Base-by-base conservation (phyloP, 2,888 invertebrate species). In the Lasioglossum malachurum region DNA sequence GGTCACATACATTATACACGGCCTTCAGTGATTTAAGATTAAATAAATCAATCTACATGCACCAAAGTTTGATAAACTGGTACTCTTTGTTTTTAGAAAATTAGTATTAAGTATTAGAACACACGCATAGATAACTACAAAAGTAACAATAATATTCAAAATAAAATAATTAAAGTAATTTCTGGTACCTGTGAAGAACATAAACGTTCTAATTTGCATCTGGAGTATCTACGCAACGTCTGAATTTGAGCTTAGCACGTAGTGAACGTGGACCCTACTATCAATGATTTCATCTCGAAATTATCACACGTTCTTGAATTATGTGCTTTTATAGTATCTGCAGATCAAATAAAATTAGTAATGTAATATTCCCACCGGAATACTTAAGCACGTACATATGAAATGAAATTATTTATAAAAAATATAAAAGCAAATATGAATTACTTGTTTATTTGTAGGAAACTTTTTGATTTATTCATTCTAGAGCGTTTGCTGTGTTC, bases 241-340 rank as follows among this genome's bases (percentile, higher is more conserved):
- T 64, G 64, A 64, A 64, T 64, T 31, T 64, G 64, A 31, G 19
- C 16, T 31, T 31, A 19, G 64, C 64, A 64, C 64, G 31, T 64
- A 64, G 31, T 31, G 64, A 31, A 64, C 64, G 16, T 60, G 60
- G 31, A 31, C 5, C 64, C 7, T 16, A 49, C 14, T 67, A 60
- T 64, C 53, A 46, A 46, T 69, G 74, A 82, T 71, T 41, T 75
- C 35, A 64, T 41, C 60, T 87, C n/a, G 82, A 82, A 64, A 75
- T 80, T 77, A 82, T 87, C 74, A 79, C 60, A 49, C 64, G 35
- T 44, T 46, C 46, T n/a, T 53, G 76, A 53, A 67, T 38, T 74
- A 57, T 71, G 60, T 74, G 76, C 19, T 71, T 75, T 57, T 12
- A 46, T 19, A n/a, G 31, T 53, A 41, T 23, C 23, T 53, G 16